Base-by-base conservation (phyloP, 2,113 vertebrate species). In the Morphnarchus princeps region DNA sequence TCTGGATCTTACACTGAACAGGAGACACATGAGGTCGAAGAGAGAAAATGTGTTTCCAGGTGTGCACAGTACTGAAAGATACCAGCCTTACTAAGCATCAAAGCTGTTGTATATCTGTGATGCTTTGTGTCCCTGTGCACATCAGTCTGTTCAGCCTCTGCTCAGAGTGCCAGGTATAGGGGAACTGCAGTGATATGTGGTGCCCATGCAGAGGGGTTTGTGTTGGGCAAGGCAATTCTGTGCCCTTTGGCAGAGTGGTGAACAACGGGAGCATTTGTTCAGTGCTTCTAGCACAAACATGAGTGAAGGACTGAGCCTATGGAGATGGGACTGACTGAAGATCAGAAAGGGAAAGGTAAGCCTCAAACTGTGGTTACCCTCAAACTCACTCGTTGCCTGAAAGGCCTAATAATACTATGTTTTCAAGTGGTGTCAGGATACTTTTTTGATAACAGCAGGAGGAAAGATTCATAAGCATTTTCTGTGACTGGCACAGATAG, bases 151-250 rank as follows among this genome's bases (percentile, higher is more conserved):
- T 45, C 74, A 50, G 15, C 14, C 19, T 59, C n/a, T 70, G 50
- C 73, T 91, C 79, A 71, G 45, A 34, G 10, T 58, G 36, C 21
- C 31, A 11, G n/a, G 9, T 34, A 50, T 0, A 34, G 28, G n/a
- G 54, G 19, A 82, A 58, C 22, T 36, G 5, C 0, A 1, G 34
- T 0, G 1, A n/a, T 5, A 70, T 17, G 9, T 14, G 28, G 24
- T 82, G 59, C 5, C 36, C 18, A 3, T 13, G 63, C 11, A 62
- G 34, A 80, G 19, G 9, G 9, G 9, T 42, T 52, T 78, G 6
- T 22, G 13, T 4, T 63, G n/a, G 28, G 16, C 49, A 77, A 77
- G 47, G 28, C 9, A 28, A 54, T 26, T 29, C 32, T 54, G 40
- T 38, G 13, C 7, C 32, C 6, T 73, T 70, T 34, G 57, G 6